A percentile compares a stretch with the other conserved stretches of the same genome.
These are phyloP conservation scores for Channa maculata DNA, from an alignment of 2,113 vertebrate genomes.

Conservation along the genomic window DNA sequence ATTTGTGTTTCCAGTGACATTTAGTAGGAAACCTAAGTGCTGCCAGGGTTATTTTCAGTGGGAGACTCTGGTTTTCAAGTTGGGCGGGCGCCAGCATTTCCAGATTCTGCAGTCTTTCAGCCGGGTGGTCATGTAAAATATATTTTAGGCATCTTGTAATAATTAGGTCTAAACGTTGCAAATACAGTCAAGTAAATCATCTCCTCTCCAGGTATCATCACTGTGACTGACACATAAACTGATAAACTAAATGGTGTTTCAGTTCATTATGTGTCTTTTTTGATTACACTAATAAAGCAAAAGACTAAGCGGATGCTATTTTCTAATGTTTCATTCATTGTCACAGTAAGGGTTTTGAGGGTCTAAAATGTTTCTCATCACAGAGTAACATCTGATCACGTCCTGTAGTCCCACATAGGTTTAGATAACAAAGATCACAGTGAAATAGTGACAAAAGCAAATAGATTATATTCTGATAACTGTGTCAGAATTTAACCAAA, in stretches of 20 bases:
- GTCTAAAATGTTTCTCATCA: not conserved
- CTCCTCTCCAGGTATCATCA: conserved; percentile 5
- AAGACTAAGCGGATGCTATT: no score
- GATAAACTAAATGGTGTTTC: conserved; percentile 18
- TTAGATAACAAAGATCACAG: not conserved
- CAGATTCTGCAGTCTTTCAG: no score
- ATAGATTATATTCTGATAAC: no score
- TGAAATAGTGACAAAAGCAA: no score
- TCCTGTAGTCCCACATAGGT: not conserved
- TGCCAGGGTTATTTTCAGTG: not conserved
- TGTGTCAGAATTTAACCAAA: no score
- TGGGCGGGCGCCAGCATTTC: not conserved
- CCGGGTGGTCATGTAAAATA: no score
- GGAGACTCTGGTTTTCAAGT: not conserved
- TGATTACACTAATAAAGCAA: no score
- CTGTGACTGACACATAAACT: not conserved
- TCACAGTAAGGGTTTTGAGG: not conserved
- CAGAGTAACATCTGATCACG: not conserved
- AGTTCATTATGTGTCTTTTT: not conserved
- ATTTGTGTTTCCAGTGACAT: not conserved
- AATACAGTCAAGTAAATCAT: no score
- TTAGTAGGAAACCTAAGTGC: not conserved
- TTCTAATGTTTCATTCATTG: no score
- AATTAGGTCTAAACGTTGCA: not conserved
- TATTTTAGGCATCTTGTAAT: not conserved